Percentiles rank a stretch among this genome's conserved stretches.
Evolutionary conservation across 2,797 vertebrate genomes (phyloP).

Genomic region (Natrix natrix): DNA sequence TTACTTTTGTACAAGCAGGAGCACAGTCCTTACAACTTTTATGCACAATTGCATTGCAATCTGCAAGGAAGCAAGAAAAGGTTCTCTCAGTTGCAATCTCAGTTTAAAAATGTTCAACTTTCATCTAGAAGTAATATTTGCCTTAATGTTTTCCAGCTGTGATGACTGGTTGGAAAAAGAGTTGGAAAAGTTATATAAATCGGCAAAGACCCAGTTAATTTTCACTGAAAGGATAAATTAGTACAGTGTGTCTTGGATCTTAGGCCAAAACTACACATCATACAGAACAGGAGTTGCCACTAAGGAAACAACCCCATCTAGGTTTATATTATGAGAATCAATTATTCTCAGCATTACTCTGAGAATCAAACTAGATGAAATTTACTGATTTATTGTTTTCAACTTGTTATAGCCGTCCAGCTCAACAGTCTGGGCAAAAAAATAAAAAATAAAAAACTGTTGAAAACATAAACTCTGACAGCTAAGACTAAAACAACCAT

Average conservation of each 20-base stretch:
- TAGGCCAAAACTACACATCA: not conserved
- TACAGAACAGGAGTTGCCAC: not conserved
- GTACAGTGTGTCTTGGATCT: not conserved
- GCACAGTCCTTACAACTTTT: conserved; percentile 86
- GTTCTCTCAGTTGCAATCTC: not conserved
- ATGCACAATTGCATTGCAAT: conserved; percentile 83
- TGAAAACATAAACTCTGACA: not conserved
- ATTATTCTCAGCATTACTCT: not conserved
- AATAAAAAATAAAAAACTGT: not conserved
- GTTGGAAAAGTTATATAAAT: accelerated
- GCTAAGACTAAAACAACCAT: not conserved
- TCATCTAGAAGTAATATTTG: not conserved
- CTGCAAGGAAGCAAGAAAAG: conserved; percentile 66
- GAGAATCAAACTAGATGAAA: not conserved
- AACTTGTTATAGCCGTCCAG: not conserved
- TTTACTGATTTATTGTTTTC: not conserved
- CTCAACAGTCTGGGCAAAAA: not conserved
- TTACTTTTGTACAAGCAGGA: conserved; percentile 86
- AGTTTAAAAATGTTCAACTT: not conserved
- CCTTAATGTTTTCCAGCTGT: not conserved
- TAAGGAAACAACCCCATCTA: not conserved
- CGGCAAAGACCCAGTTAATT: not conserved
- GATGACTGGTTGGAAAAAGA: not conserved
- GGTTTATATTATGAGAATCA: not conserved
- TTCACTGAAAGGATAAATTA: not conserved